phyloP scores from a whole-genome alignment of 2,888 invertebrate genomes.

The Eristalis intricaria region DNA sequence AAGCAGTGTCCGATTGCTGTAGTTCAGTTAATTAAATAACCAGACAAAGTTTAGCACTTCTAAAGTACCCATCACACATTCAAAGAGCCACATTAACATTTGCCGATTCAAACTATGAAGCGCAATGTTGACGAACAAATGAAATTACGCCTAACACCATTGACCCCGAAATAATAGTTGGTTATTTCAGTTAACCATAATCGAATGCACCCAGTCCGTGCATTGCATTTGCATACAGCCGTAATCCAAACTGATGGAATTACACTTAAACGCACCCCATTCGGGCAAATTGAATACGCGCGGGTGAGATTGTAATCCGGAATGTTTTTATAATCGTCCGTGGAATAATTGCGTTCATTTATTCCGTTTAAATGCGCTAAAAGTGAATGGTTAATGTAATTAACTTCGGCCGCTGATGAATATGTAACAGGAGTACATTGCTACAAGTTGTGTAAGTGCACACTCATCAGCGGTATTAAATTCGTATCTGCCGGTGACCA shows the following conservation, averaged over 20 bases:
- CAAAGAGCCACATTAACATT: too few relatives aligned
- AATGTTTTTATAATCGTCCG: background rate
- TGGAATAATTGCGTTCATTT: background rate
- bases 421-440: background rate
- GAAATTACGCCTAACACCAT: too few relatives aligned
- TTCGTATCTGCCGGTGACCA: background rate
- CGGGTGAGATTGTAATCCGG: background rate
- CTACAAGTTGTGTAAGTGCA: background rate
- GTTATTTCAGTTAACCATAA: too few relatives aligned
- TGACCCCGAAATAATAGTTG: too few relatives aligned
- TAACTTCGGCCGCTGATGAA: background rate
- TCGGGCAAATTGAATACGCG: background rate
- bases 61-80: too few relatives aligned
- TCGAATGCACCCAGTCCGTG: too few relatives aligned
- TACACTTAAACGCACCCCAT: background rate
- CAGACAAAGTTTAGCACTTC: too few relatives aligned
- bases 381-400: background rate
- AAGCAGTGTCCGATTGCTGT: too few relatives aligned
- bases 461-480: background rate
- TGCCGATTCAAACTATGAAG: too few relatives aligned
- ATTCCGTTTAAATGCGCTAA: background rate
- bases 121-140: too few relatives aligned
- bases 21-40: too few relatives aligned
- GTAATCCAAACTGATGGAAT: background rate
- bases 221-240: background rate